Base-by-base conservation (phyloP, 1,140 invertebrate genomes). In the Contarinia nasturtii region DNA sequence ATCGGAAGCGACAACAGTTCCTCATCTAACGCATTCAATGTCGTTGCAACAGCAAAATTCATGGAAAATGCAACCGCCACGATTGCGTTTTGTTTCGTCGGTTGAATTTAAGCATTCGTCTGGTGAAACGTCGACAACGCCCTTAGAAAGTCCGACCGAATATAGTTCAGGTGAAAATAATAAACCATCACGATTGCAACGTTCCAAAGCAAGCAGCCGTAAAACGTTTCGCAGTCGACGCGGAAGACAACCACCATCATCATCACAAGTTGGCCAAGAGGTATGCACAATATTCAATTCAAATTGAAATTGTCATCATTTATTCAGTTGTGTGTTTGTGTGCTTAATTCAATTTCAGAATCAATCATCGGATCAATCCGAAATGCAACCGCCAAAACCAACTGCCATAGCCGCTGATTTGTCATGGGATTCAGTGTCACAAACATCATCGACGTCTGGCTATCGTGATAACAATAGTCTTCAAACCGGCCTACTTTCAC, bases 191-290 rank as follows among this genome's bases (percentile, higher is more conserved):
- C 73, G 88, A 17, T 74, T 95, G 42, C 90, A 95, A 60, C 72
- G 91, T 20, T 83, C 89, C 47, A 92, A 91, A 69, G 89, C 86
- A 17, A 88, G 91, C 62, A 93, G 88, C 59, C 76, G 91, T 51
- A 92, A 88, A 67, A 94, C 90, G 1, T 94, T 95, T 67, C 76
- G 89, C 49, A 76, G 88, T 44, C 72, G 82, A 55, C 83, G 82
- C 63, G 87, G 83, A 63, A 71, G 82, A 27, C 3, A 27, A 5
- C 27, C 27, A 27, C 44, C 62, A 66, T 48, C 60, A 64, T 10
- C 67, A 67, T 51, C n/a, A n/a, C n/a, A n/a, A n/a, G n/a, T n/a
- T n/a, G 27, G 3, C 10, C 27, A 27, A 27, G 27, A 27, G 27
- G 27, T 27, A 27, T 27, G 27, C 63, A 66, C 45, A 66, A 67